Base-by-base conservation (phyloP, 2,797 vertebrate genomes). In the Craterocephalus amniculus region DNA sequence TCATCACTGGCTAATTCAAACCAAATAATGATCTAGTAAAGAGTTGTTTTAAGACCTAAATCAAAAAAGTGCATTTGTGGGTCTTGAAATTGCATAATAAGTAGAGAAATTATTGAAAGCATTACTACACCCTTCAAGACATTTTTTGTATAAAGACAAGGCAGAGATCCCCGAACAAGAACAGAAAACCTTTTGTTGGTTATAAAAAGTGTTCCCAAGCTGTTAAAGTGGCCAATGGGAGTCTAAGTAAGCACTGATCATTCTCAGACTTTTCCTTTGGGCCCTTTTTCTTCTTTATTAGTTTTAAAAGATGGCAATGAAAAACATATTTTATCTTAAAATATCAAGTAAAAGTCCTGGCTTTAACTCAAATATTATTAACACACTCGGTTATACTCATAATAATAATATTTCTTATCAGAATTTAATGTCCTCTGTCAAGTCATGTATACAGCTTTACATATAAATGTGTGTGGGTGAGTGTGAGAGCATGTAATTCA, bases 401-500 rank as follows among this genome's bases (percentile, higher is more conserved):
- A 38, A 38, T 3, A 26, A 35, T 36, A 38, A 26, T 24, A n/a
- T n/a, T n/a, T 24, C 24, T 11, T 7, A 36, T 6, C n/a, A 48
- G 55, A 32, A 32, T 13, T 4, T n/a, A 58, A 58, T 18, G 20
- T 24, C 57, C 22, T 40, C 35, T 59, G 6, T 40, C 16, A 10
- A 26, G 58, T 18, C 22, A 29, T 14, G 22, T 26, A 32, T 10
- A 54, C 36, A 18, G 4, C 7, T 18, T 29, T 51, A 18, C 31
- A 4, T 64, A 26, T 78, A 38, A 65, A 29, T 55, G 6, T 38
- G 38, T 4, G 67, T 48, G 26, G 26, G 36, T 34, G 48, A 18
- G 32, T 56, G 56, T 14, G 66, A 24, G 56, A 55, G 51, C 59
- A 11, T 71, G 68, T 76, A 65, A 74, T 45, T 85, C 74, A 80